Evolutionary conservation across 2,888 invertebrate genomes (phyloP), one percentile per base, ranked within the genome.

Genomic region (Orthonychiurus folsomi): DNA sequence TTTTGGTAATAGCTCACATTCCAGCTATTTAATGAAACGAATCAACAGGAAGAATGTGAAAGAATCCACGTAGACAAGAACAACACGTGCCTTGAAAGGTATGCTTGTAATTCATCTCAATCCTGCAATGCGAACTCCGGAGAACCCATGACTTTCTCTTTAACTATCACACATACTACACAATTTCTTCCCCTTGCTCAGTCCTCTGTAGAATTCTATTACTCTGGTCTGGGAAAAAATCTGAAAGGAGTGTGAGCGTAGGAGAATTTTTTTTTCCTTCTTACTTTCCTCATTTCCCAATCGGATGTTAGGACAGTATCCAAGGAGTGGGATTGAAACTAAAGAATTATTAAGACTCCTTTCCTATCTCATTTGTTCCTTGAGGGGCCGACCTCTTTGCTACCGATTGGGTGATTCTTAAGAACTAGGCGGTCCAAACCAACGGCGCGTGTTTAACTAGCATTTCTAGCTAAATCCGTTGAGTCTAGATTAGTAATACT

Each of bases 401-500:
- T n/a, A n/a, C n/a, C n/a, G n/a, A n/a, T n/a, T n/a, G n/a, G 37
- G 37, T 37, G 37, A 37, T 37, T 37, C 37, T 37, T 5, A 5
- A 15, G 5, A 9, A 5, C 37, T 15, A 37, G 5, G 9, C 15
- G 9, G 5, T 37, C 37, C 37, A 37, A 37, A 37, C 37, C 9
- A 37, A n/a, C n/a, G n/a, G n/a, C n/a, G n/a, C n/a, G n/a, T n/a
- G n/a, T n/a, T n/a, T n/a, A n/a, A n/a, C n/a, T n/a, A n/a, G n/a
- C n/a, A n/a, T n/a, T n/a, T n/a, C n/a, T n/a, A n/a, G n/a, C 37
- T 37, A 37, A 37, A 37, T 37, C 37, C 37, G 37, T 9, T 37
- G 37, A 37, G 37, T 37, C 37, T 37, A 37, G 37, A 37, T 37
- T 37, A 37, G 37, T 37, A 37, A 37, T 37, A 37, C 37, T 37